phyloP scores from a whole-genome alignment of 2,797 vertebrate species.

The Decapterus maruadsi region DNA sequence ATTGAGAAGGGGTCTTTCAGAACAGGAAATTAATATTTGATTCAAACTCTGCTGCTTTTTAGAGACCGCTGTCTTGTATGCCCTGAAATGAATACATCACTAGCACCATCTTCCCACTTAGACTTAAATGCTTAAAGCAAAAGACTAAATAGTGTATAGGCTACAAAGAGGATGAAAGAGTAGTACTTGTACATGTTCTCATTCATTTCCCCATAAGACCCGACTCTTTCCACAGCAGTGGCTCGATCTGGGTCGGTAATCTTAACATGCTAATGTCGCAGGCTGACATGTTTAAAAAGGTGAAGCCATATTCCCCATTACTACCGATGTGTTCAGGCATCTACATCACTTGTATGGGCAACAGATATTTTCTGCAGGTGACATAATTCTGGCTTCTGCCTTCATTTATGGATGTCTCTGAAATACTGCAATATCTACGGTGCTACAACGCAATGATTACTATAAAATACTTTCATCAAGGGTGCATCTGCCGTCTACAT shows the following conservation, averaged over 20 bases:
- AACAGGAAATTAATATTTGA: slow-evolving; percentile 60
- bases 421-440: neutral
- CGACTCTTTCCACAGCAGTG: slow-evolving; percentile 14
- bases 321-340: slow-evolving; percentile 4
- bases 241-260: slow-evolving; percentile 11
- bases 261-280: slow-evolving; percentile 28
- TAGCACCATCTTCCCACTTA: slow-evolving; percentile 51
- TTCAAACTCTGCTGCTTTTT: slow-evolving; percentile 54
- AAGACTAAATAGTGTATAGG: slow-evolving; percentile 35
- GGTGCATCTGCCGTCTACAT: slow-evolving; percentile 10
- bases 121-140: slow-evolving; percentile 59
- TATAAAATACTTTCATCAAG: slow-evolving; percentile 22
- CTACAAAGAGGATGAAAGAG: slow-evolving; percentile 39
- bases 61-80: slow-evolving; percentile 49
- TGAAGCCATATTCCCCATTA: slow-evolving; percentile 47
- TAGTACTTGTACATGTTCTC: slow-evolving; percentile 32
- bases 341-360: slow-evolving; percentile 28
- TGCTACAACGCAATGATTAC: slow-evolving; percentile 23
- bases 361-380: slow-evolving; percentile 21
- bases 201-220: slow-evolving; percentile 15
- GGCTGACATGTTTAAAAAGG: slow-evolving; percentile 26
- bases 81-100: slow-evolving; percentile 45
- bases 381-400: slow-evolving; percentile 4
- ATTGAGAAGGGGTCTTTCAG: slow-evolving; percentile 43
- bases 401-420: slow-evolving; percentile 1